phyloP scores from a whole-genome alignment of 2,888 invertebrate genomes.

The Dasysyrphus tricinctus region DNA sequence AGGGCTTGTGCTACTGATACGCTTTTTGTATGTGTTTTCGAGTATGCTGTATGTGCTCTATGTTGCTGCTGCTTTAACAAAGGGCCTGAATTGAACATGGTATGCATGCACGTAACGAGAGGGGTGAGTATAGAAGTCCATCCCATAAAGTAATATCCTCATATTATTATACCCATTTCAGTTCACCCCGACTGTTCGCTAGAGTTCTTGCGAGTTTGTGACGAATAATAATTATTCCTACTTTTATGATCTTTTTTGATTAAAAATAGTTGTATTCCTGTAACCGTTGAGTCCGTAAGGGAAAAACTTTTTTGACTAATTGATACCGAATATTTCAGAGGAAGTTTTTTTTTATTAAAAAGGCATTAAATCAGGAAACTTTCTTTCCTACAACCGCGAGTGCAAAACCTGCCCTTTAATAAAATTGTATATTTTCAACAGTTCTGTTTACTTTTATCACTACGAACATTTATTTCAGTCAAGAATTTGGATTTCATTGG shows the following conservation, averaged over 20 bases:
- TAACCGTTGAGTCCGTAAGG: not conserved
- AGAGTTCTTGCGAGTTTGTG: not conserved
- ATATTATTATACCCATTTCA: not conserved
- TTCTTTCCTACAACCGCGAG: no score
- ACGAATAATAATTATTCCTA: no score
- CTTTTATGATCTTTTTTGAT: not conserved
- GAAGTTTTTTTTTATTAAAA: no score
- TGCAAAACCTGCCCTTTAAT: no score
- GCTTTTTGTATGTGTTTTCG: not conserved
- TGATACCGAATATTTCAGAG: no score
- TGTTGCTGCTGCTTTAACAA: conserved; percentile 10
- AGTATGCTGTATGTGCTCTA: not conserved
- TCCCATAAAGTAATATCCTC: not conserved
- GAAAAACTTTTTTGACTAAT: no score
- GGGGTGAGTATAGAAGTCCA: not conserved
- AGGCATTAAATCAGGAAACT: no score
- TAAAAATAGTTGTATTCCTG: not conserved
- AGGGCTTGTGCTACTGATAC: conserved; percentile 38
- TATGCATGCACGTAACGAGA: conserved; percentile 1
- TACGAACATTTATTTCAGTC: no score
- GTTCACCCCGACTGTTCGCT: not conserved
- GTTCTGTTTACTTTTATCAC: no score
- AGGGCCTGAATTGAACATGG: not conserved
- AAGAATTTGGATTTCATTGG: no score
- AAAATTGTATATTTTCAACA: no score